These are phyloP conservation scores for Vollenhovia emeryi DNA, from an alignment of 1,140 invertebrate species.

Conservation along the genomic window DNA sequence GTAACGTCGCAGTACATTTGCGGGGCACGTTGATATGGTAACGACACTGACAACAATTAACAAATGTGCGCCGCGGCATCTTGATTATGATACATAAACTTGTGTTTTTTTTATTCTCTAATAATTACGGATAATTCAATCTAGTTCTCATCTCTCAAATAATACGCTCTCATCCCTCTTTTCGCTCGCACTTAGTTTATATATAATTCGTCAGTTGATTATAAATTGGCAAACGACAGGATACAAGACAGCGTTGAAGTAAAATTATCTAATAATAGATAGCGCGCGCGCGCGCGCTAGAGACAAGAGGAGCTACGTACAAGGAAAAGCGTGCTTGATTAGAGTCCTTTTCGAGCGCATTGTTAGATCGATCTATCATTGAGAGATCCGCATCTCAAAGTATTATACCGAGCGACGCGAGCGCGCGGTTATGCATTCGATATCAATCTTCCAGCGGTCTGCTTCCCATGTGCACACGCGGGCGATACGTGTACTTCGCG, in stretches of 20 bases:
- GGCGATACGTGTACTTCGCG: constrained; percentile 1
- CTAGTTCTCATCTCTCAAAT: no score
- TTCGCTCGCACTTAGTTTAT: not conserved
- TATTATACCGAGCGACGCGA: not conserved
- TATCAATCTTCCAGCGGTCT: constrained; percentile 35
- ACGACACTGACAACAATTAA: not conserved
- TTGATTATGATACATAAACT: not conserved
- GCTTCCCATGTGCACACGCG: not conserved
- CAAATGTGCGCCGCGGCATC: not conserved
- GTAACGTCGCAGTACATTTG: constrained; percentile 27
- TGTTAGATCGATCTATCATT: not conserved
- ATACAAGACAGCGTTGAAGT: not conserved
- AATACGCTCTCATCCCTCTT: not conserved
- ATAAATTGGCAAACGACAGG: not conserved
- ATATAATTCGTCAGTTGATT: not conserved
- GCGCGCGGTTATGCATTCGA: not conserved
- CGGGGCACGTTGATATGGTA: not conserved
- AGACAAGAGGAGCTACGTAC: not conserved
- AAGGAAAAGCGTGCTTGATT: not conserved
- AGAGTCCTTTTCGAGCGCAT: not conserved
- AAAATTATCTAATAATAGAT: not conserved
- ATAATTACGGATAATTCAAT: not conserved
- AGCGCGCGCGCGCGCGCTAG: no score
- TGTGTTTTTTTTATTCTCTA: not conserved
- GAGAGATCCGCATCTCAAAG: not conserved